Base-by-base conservation (phyloP, 1,140 invertebrate species). In the Drosophila suzukii region DNA sequence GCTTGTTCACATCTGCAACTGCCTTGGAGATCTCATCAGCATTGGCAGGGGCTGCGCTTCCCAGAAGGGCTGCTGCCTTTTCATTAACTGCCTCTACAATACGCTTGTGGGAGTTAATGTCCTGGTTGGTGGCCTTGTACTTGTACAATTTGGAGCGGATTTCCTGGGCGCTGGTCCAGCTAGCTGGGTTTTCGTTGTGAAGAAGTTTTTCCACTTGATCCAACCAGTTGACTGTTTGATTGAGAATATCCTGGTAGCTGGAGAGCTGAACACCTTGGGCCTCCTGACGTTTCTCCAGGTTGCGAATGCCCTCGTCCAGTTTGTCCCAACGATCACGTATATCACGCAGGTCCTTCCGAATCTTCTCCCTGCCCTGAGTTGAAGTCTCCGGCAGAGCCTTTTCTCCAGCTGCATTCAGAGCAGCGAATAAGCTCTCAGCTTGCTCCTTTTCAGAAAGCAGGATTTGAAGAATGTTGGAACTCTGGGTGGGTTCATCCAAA, bases 381-480 rank as follows among this genome's bases (percentile, higher is more conserved):
- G 97, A 97, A 5, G 98, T 99, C 92, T 98, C 97, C 0, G 97
- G 97, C 70, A 97, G 95, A 27, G 98, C 94, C 91, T 96, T 96
- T 85, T 99, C 98, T 5, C 97, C 97, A 13, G 96, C 93, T 6
- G 95, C 93, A 5, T 95, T 95, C 1, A 98, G 83, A 13, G 95
- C 94, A 30, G 94, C 94, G 43, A 98, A 94, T 81, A 96, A 95
- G 76, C 96, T 95, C 65, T 96, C 94, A 11, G 96, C 96, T 92
- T 97, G 96, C 71, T 98, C 97, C 66, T 95, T 95, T 89, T 98
- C 97, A 7, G 96, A 93, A 27, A 96, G 91, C 24, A 98, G 93
- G n/a, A 96, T 93, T 93, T 98, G 95, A 12, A 98, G 86, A 4
- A 92, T 92, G 67, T 94, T 94, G 43, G 93, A 93, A 36, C 92